These are phyloP conservation scores for Ictidomys tridecemlineatus DNA, from an alignment of 2,113 vertebrate genomes.

Conservation along the genomic window DNA sequence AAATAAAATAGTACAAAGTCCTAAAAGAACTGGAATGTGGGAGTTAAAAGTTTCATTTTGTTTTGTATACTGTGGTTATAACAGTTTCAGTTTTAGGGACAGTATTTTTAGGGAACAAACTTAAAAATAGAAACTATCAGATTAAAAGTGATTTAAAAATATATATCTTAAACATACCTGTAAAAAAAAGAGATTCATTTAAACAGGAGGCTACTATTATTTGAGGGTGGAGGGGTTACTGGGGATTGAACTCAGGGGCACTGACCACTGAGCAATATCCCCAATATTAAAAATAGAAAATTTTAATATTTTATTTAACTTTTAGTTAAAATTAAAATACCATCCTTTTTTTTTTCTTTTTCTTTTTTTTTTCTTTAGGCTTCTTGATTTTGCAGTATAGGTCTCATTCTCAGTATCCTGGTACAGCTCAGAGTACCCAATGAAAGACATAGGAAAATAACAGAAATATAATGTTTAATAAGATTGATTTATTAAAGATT, in stretches of 20 bases:
- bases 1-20: conserved; percentile 4
- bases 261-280: no score
- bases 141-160: conserved; percentile 45
- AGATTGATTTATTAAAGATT: conserved; percentile 41
- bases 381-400: not conserved
- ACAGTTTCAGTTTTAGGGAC: conserved; percentile 21
- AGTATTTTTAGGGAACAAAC: conserved; percentile 30
- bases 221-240: no score
- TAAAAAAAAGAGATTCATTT: conserved; percentile 50
- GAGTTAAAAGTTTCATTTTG: conserved; percentile 41
- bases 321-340: conserved; percentile 10
- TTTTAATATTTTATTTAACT: not conserved
- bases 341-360: not conserved
- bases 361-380: not conserved
- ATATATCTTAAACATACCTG: conserved; percentile 9
- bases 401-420: conserved; percentile 1
- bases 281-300: no score
- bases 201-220: not conserved
- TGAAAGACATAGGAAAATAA: conserved; percentile 49
- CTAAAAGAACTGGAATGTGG: not conserved
- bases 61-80: not conserved
- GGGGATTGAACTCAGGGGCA: no score
- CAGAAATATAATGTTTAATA: conserved; percentile 8
- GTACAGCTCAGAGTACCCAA: not conserved
- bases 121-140: conserved; percentile 7